Base-by-base conservation (phyloP, 2,888 invertebrate genomes). In the Hydriomena furcata region DNA sequence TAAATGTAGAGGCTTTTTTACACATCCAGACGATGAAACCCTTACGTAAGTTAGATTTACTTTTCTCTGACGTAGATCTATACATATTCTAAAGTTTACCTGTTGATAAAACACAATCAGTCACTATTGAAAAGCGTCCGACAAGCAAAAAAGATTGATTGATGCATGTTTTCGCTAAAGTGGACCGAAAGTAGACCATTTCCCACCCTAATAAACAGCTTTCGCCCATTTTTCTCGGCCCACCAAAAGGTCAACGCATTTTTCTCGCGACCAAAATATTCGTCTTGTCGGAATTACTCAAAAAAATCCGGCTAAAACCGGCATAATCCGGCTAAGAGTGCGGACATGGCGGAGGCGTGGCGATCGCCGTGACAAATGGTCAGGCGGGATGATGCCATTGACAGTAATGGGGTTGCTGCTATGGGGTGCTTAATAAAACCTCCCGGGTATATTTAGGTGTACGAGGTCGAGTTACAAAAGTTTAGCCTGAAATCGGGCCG, bases 321-420 rank as follows among this genome's bases (percentile, higher is more conserved):
- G 38, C 12, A 50, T 56, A 63, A 65, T 63, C 64, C 63, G 51
- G 61, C 43, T 57, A 49, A 54, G 53, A 55, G 61, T 67, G 66
- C 68, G 67, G 66, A 71, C 77, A 77, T 77, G 76, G 72, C 73
- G 32, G 40, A 40, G 61, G 65, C 46, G 50, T 54, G 60, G 52
- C 61, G 55, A 56, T 57, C 59, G 66, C 64, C 56, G 73, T 80
- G 79, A 80, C 75, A 77, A 79, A 80, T 79, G 76, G 74, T 71
- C 77, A 72, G 63, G 41, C 60, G 63, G 70, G 71, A 75, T 79
- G 77, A 74, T 71, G 74, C 68, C 63, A 79, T 78, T 71, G 79
- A 71, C 74, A 69, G 75, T 79, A 78, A 79, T 79, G 72, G 71
- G 60, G 58, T 57, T 56, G 54, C 54, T 52, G 53, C 59, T 60